Conservation (phyloP, 2,113 vertebrate genomes). For the Pongo pygmaeus region DNA sequence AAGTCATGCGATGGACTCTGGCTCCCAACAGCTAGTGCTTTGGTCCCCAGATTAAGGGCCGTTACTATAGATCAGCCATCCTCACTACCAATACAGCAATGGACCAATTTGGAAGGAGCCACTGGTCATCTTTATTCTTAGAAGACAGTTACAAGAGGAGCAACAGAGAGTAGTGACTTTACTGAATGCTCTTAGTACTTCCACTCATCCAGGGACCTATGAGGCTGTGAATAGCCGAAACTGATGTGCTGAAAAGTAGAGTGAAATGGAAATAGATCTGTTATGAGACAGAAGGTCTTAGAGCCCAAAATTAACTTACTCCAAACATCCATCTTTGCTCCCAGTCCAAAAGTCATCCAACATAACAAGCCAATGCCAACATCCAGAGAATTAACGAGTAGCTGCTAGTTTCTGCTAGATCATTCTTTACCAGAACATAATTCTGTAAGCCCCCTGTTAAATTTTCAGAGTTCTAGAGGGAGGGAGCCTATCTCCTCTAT, state of each 20-base stretch:
- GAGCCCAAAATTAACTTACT: constrained; percentile 33
- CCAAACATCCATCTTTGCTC: neutral
- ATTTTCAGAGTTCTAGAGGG: neutral
- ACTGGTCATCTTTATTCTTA: neutral
- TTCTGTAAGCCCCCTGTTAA: neutral
- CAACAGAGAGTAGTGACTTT: neutral
- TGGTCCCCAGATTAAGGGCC: neutral
- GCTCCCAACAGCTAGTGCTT: constrained; percentile 38
- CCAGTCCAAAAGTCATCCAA: neutral
- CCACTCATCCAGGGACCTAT: neutral
- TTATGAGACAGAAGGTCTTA: neutral
- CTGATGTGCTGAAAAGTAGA: neutral
- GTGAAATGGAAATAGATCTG: constrained; percentile 29
- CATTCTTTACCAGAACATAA: neutral
- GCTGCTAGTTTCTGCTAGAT: neutral
- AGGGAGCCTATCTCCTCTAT: neutral
- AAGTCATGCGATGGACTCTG: too few species aligned
- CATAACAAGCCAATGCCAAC: neutral
- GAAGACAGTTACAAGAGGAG: constrained; percentile 6
- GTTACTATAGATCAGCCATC: neutral
- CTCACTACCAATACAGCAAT: neutral
- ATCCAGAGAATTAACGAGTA: neutral
- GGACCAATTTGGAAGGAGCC: neutral
- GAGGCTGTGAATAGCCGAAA: neutral
- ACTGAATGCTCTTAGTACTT: neutral